Evolutionary conservation across 2,797 vertebrate genomes (phyloP), one percentile per base, ranked within the genome.

Genomic region (Hoplostethus atlanticus): DNA sequence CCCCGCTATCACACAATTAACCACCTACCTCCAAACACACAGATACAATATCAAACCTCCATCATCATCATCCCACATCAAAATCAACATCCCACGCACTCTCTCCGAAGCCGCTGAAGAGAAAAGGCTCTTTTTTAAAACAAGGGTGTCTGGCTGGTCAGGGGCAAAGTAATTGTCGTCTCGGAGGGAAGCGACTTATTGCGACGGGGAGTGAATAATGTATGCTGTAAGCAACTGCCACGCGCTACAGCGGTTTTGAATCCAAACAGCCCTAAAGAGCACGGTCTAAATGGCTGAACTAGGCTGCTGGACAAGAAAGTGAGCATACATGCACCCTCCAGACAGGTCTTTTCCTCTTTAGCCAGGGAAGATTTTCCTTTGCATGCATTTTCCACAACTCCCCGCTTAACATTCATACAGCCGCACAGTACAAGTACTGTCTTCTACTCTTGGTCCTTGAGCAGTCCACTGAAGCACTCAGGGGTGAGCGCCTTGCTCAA

Each of bases 111-210:
- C 64, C 42, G 40, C 56, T 44, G 61, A 76, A 47, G 71, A 80
- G 64, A 75, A 73, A 73, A 68, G 3, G 6, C 56, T 75, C 34
- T 57, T 84, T 87, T 12, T 76, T 51, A 56, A 60, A 83, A 81
- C 42, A 36, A 80, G 73, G 50, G 55, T 25, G 56, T 76, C 55
- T n/a, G 70, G 61, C 60, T 69, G 76, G 79, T 88, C 76, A 75
- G 79, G 71, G 62, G 63, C 50, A 83, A 76, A 84, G 70, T 73
- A 87, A 88, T 83, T 81, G 83, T 84, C 34, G 40, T 88, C 79
- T 87, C 85, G 47, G 56, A 84, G 79, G 81, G 73, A 84, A 87
- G 79, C 79, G 84, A 88, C 86, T 88, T 79, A 85, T 84, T 81
- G 76, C 21, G 30, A 87, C 31, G 51, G 71, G 51, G 73, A 85